Conservation (phyloP, 2,113 vertebrate genomes). For the Ceyx margarethae region DNA sequence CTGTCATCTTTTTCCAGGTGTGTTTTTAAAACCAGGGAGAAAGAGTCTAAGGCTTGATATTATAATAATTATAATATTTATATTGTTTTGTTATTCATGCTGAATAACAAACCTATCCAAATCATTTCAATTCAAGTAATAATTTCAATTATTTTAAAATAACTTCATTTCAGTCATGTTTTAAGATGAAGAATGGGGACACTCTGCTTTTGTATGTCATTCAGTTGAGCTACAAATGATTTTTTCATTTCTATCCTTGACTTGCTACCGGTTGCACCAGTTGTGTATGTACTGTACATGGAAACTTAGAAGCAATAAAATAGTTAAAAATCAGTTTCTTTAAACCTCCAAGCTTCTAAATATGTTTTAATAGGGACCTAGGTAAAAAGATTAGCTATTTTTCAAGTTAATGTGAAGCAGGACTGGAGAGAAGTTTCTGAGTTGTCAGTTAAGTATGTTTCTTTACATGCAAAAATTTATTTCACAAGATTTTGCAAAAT, state of each 20-base stretch:
- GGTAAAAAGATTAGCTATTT: neutral
- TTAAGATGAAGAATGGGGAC: neutral
- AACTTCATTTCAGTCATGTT: neutral
- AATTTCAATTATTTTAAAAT: neutral
- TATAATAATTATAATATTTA: no score
- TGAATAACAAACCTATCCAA: neutral
- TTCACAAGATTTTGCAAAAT: neutral
- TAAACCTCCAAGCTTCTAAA: neutral
- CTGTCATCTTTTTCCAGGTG: slow-evolving; percentile 17
- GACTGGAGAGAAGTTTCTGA: neutral
- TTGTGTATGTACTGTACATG: neutral
- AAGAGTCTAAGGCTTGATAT: neutral
- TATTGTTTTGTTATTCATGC: no score
- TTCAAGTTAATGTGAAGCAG: neutral
- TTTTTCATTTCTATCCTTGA: neutral
- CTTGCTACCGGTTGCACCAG: neutral
- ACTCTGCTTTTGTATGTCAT: neutral
- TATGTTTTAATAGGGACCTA: neutral
- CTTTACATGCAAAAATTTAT: neutral
- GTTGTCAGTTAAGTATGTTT: neutral
- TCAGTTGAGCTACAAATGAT: neutral
- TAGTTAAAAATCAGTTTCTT: neutral
- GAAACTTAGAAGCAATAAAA: slow-evolving; percentile 38
- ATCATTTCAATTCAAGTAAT: neutral
- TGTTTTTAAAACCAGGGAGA: neutral